These are phyloP conservation scores for Anadara kagoshimensis DNA, from an alignment of 1,140 invertebrate species.

Conservation along the genomic window DNA sequence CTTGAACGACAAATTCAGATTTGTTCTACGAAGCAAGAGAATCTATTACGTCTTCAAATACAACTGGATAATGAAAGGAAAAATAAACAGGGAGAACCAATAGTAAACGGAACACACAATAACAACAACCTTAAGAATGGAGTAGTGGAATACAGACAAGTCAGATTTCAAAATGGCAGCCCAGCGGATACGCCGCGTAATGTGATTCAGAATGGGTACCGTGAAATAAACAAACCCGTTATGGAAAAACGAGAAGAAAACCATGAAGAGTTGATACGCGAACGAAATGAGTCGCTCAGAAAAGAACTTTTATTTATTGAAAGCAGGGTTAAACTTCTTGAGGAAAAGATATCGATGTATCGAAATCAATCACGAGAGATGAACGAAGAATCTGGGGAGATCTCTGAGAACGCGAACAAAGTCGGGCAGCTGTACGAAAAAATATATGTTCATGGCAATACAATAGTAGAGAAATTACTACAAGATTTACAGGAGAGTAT, in stretches of 20 bases:
- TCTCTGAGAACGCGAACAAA: constrained; percentile 20
- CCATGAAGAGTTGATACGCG: not conserved
- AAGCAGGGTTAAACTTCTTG: constrained; percentile 30
- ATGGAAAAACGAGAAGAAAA: constrained; percentile 1
- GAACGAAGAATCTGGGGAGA: constrained; percentile 20
- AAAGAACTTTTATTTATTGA: constrained; percentile 21
- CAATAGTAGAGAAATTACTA: constrained; percentile 25
- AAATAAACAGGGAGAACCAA: too few relatives aligned
- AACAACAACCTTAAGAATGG: too few relatives aligned
- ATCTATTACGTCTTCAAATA: too few relatives aligned
- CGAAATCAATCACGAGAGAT: constrained; percentile 18
- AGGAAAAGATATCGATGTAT: constrained; percentile 36
- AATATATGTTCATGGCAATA: constrained; percentile 33
- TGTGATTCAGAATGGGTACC: not conserved
- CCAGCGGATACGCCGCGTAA: not conserved
- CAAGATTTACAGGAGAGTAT: constrained; percentile 25
- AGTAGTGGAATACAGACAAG: too few relatives aligned
- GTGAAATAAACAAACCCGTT: not conserved
- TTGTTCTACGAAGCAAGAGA: too few relatives aligned
- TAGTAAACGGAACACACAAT: too few relatives aligned
- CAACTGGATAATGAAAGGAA: too few relatives aligned
- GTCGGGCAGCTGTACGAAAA: constrained; percentile 21
- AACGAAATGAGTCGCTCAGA: constrained; percentile 5
- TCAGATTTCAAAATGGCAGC: not conserved
- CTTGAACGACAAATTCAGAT: too few relatives aligned